These are phyloP conservation scores for Spizella passerina DNA, from an alignment of 2,797 vertebrate genomes.

Conservation along the genomic window DNA sequence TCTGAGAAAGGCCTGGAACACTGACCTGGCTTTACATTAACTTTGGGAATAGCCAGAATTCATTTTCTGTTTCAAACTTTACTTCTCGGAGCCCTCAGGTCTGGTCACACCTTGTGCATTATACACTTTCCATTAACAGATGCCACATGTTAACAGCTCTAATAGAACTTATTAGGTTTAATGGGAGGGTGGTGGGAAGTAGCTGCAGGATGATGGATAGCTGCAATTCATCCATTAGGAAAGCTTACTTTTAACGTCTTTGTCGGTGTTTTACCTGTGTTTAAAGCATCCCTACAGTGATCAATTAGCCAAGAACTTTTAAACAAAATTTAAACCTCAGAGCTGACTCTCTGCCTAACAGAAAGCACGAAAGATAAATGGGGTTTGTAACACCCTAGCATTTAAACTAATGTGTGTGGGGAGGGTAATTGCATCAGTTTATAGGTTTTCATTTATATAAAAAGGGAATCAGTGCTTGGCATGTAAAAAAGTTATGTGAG, in stretches of 20 bases:
- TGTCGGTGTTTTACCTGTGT: slow-evolving; percentile 73
- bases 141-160: slow-evolving; percentile 67
- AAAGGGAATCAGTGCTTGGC: slow-evolving; percentile 53
- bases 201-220: slow-evolving; percentile 51
- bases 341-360: slow-evolving; percentile 58
- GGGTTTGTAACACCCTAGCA: slow-evolving; percentile 53
- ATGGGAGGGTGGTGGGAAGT: slow-evolving; percentile 23
- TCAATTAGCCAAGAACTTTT: slow-evolving; percentile 72
- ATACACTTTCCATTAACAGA: slow-evolving; percentile 48
- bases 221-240: slow-evolving; percentile 76
- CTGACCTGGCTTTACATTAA: background rate
- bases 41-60: background rate
- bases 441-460: slow-evolving; percentile 53
- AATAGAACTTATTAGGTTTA: slow-evolving; percentile 58
- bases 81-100: background rate
- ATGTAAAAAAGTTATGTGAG: background rate
- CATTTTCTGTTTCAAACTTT: background rate
- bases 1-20: background rate
- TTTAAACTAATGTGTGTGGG: slow-evolving; percentile 65
- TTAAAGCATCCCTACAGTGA: slow-evolving; percentile 65
- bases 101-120: background rate
- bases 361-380: slow-evolving; percentile 74
- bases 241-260: slow-evolving; percentile 72
- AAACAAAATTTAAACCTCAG: slow-evolving; percentile 59
- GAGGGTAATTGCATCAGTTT: slow-evolving; percentile 42